A percentile compares a stretch with the other conserved stretches of the same genome.
Conservation (phyloP, 2,113 vertebrate genomes). For the Bubalus kerabau region DNA sequence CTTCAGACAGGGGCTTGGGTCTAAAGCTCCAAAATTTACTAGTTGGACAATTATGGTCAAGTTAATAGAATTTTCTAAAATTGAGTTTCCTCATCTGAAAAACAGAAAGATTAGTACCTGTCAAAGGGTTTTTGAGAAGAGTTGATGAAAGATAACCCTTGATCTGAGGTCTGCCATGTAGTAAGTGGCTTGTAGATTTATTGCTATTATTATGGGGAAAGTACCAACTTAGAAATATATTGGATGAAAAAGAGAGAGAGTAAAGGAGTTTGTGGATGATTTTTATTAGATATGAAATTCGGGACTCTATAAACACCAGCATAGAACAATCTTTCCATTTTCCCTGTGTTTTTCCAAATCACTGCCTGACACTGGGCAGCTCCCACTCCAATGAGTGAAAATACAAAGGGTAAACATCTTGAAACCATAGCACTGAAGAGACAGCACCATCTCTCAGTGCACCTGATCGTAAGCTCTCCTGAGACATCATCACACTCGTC, state of each 20-base stretch:
- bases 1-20: not conserved
- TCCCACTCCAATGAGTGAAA: not conserved
- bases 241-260: not conserved
- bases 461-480: not conserved
- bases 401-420: not conserved
- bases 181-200: not conserved
- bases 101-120: not conserved
- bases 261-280: not conserved
- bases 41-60: not conserved
- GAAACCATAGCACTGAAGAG: not conserved
- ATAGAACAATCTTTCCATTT: not conserved
- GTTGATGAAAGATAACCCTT: not conserved
- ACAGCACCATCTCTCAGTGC: not conserved
- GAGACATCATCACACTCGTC: not conserved
- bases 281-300: not conserved
- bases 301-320: not conserved
- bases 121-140: not conserved
- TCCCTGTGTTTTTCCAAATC: not conserved
- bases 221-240: not conserved
- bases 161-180: not conserved
- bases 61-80: not conserved
- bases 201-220: not conserved
- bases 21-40: not conserved
- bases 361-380: not conserved
- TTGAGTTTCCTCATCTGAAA: not conserved